phyloP scores from a whole-genome alignment of 2,113 vertebrate species.

The mouse (Mus musculus) region GRCm39 chr3:131682001-131682500 shows the following conservation, averaged over 20 bases:
- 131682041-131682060: neutral
- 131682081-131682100: neutral
- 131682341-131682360: neutral
- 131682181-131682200: neutral
- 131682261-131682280: neutral
- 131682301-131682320: neutral
- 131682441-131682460: neutral
- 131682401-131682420: neutral
- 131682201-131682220: neutral
- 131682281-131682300: neutral
- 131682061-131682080: conserved; percentile 5
- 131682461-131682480: neutral
- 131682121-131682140: neutral
- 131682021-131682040: neutral
- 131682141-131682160: neutral
- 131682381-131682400: neutral
- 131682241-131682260: neutral
- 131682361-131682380: conserved; percentile 8
- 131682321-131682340: neutral
- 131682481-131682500: neutral
- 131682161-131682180: neutral
- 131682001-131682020: neutral
- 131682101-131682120: neutral
- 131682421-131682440: neutral
- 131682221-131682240: too few relatives aligned